Evolutionary conservation across 2,113 vertebrate species (phyloP).

Genomic region (Pelusios castaneus): DNA sequence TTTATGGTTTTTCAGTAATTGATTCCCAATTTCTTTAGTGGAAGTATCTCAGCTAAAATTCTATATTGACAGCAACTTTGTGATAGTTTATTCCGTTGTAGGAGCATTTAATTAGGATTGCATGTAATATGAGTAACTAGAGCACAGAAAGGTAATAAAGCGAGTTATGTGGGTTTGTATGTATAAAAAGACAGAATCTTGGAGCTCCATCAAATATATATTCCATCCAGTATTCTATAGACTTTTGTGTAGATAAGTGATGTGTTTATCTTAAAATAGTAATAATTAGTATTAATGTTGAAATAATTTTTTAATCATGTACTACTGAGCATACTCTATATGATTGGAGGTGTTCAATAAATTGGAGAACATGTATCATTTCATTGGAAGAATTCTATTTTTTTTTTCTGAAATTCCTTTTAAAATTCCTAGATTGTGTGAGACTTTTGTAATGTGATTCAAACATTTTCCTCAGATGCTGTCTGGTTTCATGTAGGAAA

Average conservation of each 20-base stretch:
- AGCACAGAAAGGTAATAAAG: neutral
- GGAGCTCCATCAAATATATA: neutral
- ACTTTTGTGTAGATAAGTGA: neutral
- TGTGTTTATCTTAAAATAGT: neutral
- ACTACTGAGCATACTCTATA: neutral
- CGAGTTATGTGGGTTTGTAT: neutral
- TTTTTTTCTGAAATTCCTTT: neutral
- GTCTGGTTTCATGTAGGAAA: neutral
- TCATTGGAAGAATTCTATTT: neutral
- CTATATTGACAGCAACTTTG: neutral
- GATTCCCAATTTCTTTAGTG: neutral
- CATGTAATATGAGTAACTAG: neutral
- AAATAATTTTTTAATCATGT: neutral
- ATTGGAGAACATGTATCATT: neutral
- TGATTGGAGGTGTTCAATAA: neutral
- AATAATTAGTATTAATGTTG: neutral
- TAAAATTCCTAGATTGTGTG: neutral
- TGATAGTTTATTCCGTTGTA: neutral
- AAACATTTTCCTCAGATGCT: neutral
- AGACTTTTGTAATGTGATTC: neutral
- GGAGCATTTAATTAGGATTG: neutral
- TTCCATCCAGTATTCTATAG: neutral
- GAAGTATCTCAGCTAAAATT: neutral
- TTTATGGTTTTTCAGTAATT: neutral
- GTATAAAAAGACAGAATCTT: neutral